A percentile compares a stretch with the other conserved stretches of the same genome.
Evolutionary conservation across 2,888 invertebrate species (phyloP).

Genomic region (Agriopis leucophaearia): DNA sequence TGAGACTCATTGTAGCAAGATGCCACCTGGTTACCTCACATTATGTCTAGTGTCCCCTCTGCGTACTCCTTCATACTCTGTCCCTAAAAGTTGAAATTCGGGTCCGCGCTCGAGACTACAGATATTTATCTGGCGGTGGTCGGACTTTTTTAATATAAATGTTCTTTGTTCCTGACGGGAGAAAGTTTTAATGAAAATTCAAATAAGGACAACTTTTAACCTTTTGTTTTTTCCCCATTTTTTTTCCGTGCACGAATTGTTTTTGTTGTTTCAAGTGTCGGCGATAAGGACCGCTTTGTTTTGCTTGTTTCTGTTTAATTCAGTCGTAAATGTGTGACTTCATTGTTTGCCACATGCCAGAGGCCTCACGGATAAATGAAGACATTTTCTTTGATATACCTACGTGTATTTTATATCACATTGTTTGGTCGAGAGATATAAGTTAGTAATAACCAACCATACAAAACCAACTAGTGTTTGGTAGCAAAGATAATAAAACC

Average conservation of each 20-base stretch:
- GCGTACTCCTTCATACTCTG: slow-evolving; percentile 55
- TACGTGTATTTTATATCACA: no score
- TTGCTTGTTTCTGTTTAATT: slow-evolving; percentile 36
- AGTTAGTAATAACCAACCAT: no score
- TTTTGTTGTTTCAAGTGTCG: slow-evolving; percentile 72
- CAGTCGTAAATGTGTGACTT: slow-evolving; percentile 32
- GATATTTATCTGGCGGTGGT: slow-evolving; percentile 85
- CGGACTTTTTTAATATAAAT: slow-evolving; percentile 87
- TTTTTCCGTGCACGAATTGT: slow-evolving; percentile 69
- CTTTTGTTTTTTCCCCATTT: slow-evolving; percentile 68
- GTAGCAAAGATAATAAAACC: no score
- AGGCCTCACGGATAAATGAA: no score
- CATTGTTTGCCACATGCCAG: slow-evolving; percentile 21
- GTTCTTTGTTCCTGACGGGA: slow-evolving; percentile 86
- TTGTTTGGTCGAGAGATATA: no score
- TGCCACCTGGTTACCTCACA: not conserved
- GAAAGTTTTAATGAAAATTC: slow-evolving; percentile 84
- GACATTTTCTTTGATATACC: no score
- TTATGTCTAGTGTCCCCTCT: slow-evolving; percentile 54
- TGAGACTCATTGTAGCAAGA: no score
- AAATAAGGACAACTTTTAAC: slow-evolving; percentile 82
- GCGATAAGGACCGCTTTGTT: slow-evolving; percentile 52
- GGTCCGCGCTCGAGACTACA: slow-evolving; percentile 83
- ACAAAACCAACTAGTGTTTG: no score
- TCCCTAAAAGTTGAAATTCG: slow-evolving; percentile 78